These are phyloP conservation scores for Halcyon badia DNA, from an alignment of 2,797 vertebrate genomes.

Conservation along the genomic window DNA sequence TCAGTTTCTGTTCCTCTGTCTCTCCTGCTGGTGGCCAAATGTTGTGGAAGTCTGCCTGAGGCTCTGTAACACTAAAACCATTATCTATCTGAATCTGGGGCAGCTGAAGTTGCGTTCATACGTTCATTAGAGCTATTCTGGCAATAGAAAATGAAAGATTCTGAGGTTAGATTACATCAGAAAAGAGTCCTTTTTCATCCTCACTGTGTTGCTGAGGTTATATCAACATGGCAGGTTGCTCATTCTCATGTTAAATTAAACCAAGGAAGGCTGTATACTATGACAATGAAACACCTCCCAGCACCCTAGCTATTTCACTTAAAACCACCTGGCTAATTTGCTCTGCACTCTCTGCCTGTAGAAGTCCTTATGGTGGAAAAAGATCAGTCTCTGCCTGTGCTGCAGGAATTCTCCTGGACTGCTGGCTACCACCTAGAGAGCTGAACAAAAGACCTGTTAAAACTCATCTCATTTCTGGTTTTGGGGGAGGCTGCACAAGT, in stretches of 20 bases:
- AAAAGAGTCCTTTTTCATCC: background rate
- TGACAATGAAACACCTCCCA: background rate
- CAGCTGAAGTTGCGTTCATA: background rate
- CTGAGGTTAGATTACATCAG: background rate
- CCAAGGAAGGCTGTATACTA: background rate
- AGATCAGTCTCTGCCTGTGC: background rate
- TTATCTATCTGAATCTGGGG: conserved; percentile 14
- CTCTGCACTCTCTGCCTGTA: background rate
- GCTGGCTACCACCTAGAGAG: background rate
- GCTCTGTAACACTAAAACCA: background rate
- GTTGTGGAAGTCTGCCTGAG: conserved; percentile 13
- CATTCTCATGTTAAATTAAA: background rate
- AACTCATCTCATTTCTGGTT: background rate
- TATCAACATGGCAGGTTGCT: background rate
- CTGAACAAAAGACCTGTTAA: background rate
- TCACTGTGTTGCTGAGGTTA: background rate
- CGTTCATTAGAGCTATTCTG: background rate
- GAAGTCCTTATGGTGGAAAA: background rate
- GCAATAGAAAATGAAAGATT: conserved; percentile 18
- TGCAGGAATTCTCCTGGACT: conserved; percentile 4
- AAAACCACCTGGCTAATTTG: background rate
- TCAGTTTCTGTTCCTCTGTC: background rate
- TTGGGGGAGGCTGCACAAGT: background rate
- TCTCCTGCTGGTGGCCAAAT: conserved; percentile 25
- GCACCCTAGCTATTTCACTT: background rate